Evolutionary conservation across 2,797 vertebrate species (phyloP).

Genomic region (Rhadinocentrus ornatus): DNA sequence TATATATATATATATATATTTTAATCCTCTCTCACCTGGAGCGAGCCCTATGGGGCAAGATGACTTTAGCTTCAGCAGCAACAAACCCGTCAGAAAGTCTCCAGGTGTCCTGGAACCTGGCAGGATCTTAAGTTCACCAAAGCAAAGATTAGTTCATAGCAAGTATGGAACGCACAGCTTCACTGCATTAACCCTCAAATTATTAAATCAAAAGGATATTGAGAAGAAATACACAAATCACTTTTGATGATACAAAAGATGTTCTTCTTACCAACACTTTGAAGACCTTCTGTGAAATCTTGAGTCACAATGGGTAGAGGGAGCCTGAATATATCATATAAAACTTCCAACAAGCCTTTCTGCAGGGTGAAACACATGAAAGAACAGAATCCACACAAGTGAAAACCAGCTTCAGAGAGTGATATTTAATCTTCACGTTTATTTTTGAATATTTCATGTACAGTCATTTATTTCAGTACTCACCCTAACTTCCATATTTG

Average conservation of each 20-base stretch:
- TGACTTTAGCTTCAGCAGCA: conserved; percentile 96
- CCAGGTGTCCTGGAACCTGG: conserved; percentile 97
- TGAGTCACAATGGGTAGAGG: conserved; percentile 92
- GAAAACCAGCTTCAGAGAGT: not conserved
- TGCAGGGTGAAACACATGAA: conserved; percentile 67
- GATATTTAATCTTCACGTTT: not conserved
- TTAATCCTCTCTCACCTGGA: conserved; percentile 86
- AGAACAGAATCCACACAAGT: not conserved
- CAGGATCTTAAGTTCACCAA: conserved; percentile 84
- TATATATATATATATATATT: not conserved
- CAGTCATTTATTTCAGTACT: conserved; percentile 62
- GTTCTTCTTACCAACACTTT: conserved; percentile 91
- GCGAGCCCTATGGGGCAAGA: conserved; percentile 94
- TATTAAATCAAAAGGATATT: not conserved
- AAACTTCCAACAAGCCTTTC: conserved; percentile 94
- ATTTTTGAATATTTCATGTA: not conserved
- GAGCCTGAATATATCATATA: conserved; percentile 98
- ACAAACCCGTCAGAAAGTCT: conserved; percentile 97
- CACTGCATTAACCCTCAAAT: not conserved
- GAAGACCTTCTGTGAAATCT: conserved; percentile 94
- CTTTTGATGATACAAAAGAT: not conserved
- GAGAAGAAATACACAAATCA: not conserved
- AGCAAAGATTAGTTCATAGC: conserved; percentile 3
- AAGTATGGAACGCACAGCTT: not conserved
- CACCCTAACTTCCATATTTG: conserved; percentile 99